Percentiles rank a stretch among this genome's conserved stretches.
These are phyloP conservation scores for Adelges cooleyi DNA, from an alignment of 1,140 invertebrate genomes.

Conservation along the genomic window DNA sequence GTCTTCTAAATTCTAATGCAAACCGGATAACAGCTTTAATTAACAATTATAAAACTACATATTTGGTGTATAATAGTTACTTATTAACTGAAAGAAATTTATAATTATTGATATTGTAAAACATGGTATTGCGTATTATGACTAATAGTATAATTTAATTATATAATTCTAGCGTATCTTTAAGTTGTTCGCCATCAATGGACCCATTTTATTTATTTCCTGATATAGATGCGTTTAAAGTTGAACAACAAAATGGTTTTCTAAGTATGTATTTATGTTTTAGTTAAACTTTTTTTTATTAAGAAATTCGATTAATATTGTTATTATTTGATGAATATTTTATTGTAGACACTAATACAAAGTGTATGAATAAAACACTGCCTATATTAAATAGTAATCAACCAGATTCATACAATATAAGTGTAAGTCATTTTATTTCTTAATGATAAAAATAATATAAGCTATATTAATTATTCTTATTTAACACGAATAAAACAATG, in stretches of 20 bases:
- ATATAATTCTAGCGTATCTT: conserved; percentile 29
- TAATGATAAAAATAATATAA: neutral
- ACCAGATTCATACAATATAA: conserved; percentile 3
- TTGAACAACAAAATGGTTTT: neutral
- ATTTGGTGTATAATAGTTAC: no score
- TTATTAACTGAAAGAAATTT: no score
- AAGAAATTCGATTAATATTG: neutral
- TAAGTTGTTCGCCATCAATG: conserved; percentile 29
- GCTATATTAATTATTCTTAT: neutral
- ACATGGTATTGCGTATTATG: no score
- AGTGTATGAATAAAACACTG: neutral
- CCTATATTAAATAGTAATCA: neutral
- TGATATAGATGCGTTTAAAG: neutral
- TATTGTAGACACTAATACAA: neutral
- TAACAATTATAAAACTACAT: no score
- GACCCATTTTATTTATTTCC: conserved; percentile 26
- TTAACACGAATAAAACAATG: no score
- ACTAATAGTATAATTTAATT: no score
- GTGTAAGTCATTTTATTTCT: neutral
- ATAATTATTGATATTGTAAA: no score
- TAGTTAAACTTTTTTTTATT: neutral
- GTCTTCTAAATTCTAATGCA: no score
- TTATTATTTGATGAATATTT: neutral
- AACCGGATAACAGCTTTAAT: no score
- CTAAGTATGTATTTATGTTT: neutral